Base-by-base conservation (phyloP, 2,113 vertebrate species). In the Pangasianodon hypophthalmus region DNA sequence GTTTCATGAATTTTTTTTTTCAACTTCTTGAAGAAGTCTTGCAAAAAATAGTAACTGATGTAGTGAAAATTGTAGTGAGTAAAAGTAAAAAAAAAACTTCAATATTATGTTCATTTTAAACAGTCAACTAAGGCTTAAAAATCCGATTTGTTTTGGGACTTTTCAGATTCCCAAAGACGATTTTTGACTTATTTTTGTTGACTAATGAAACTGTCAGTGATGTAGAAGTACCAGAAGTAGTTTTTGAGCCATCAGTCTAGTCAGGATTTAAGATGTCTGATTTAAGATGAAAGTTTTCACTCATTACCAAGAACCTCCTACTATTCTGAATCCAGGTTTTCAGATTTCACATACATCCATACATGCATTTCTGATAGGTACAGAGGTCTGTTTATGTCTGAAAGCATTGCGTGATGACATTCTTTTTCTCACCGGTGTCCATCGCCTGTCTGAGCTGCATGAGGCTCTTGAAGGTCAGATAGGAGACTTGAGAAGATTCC, bases 401-500 rank as follows among this genome's bases (percentile, higher is more conserved):
- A 16, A 24, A 1, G n/a, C 10, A 13, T 75, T 44, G 18, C 6
- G 19, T 62, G 32, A 37, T 73, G 32, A 37, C 37, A 16, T 26
- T 21, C 13, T 24, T 41, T 87, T 54, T 13, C 54, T 91, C 46
- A 99, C 98, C 98, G 91, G 95, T 97, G 92, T 82, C 92, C 87
- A 99, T 94, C 93, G 94, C 93, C 87, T 80, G 94, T 29, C 93
- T 95, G 48, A 98, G 94, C 80, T 98, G 96, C 90, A 97, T 93
- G 60, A 99, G 97, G 93, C 97, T 98, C 94, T 94, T 97, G 95
- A 99, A 98, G 91, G 96, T 98, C 92, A 99, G 96, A 93, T 97
- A 97, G 88, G 98, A 96, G 90, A 99, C 92, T 7, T 97, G 97
- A 0, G 96, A 96, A 82, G 95, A 94, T 0, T 94, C 94, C 98